Conservation (phyloP, 2,797 vertebrate species). For the Holocentrus rufus region DNA sequence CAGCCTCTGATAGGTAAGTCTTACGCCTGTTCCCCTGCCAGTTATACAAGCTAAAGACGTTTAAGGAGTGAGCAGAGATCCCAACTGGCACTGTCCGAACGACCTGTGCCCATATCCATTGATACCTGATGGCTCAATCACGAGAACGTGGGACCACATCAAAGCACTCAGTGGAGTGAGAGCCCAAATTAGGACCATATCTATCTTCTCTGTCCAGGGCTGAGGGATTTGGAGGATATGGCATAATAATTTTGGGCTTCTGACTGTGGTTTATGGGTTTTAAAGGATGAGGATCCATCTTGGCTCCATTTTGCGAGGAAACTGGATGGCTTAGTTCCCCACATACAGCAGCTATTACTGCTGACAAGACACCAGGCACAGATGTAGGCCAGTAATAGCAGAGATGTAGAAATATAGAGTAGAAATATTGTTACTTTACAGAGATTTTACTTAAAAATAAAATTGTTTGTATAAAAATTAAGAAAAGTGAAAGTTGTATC, state of each 20-base stretch:
- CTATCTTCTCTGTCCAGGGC: slow-evolving; percentile 38
- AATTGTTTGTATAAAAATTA: too few relatives aligned
- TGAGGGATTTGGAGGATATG: slow-evolving; percentile 37
- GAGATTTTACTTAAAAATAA: too few relatives aligned
- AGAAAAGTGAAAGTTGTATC: too few relatives aligned
- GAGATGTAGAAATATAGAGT: neutral
- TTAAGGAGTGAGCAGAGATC: slow-evolving; percentile 18
- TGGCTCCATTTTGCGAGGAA: slow-evolving; percentile 7
- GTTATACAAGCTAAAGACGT: neutral
- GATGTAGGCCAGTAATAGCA: neutral
- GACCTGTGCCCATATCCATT: slow-evolving; percentile 29
- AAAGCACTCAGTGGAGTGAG: slow-evolving; percentile 42
- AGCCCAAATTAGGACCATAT: slow-evolving; percentile 45
- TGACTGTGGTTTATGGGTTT: slow-evolving; percentile 36
- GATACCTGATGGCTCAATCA: slow-evolving; percentile 22
- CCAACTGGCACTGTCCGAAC: slow-evolving; percentile 35
- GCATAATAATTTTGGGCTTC: slow-evolving; percentile 30
- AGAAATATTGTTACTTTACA: too few relatives aligned
- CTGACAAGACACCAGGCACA: neutral
- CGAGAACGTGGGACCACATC: slow-evolving; percentile 25
- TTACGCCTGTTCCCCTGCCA: slow-evolving; percentile 21
- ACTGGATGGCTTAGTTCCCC: neutral
- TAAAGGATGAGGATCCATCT: slow-evolving; percentile 14
- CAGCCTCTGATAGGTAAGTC: slow-evolving; percentile 31
- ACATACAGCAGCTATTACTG: neutral